Evolutionary conservation across 2,888 invertebrate genomes (phyloP).

Genomic region (Diarsia rubi): DNA sequence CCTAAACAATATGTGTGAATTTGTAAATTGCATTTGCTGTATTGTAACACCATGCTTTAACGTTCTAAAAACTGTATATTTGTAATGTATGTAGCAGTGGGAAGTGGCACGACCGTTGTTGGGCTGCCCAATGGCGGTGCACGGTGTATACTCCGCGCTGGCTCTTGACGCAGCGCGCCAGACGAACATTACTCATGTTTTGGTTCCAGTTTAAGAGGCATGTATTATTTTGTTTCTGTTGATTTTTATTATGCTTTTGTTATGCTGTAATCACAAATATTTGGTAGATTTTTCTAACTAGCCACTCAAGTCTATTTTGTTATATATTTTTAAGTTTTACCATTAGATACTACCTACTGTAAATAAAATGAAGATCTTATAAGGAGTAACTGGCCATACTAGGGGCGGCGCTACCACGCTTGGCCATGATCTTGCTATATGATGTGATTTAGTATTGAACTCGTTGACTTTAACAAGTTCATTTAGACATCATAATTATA

Average conservation of each 20-base stretch:
- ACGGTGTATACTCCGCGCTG: not conserved
- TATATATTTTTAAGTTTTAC: slow-evolving; percentile 90
- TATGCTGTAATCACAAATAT: slow-evolving; percentile 87
- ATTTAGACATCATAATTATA: slow-evolving; percentile 56
- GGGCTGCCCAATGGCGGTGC: slow-evolving; percentile 16
- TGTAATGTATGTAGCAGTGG: slow-evolving; percentile 22
- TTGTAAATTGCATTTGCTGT: slow-evolving; percentile 50
- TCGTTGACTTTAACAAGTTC: slow-evolving; percentile 38
- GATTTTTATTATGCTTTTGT: slow-evolving; percentile 86
- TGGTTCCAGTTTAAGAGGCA: slow-evolving; percentile 74
- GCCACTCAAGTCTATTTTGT: slow-evolving; percentile 88
- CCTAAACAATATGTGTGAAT: slow-evolving; percentile 46
- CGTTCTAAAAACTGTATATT: slow-evolving; percentile 23
- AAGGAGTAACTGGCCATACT: slow-evolving; percentile 80
- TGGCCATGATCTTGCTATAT: slow-evolving; percentile 68
- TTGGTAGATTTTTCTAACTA: slow-evolving; percentile 85
- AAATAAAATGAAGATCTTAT: slow-evolving; percentile 86
- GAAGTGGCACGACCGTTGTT: not conserved
- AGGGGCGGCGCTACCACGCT: slow-evolving; percentile 71
- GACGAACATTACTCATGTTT: slow-evolving; percentile 65
- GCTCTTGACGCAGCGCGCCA: slow-evolving; percentile 59
- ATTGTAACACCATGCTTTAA: slow-evolving; percentile 38
- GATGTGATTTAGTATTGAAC: slow-evolving; percentile 47
- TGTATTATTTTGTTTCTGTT: slow-evolving; percentile 86
- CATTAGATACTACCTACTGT: slow-evolving; percentile 82